These are phyloP conservation scores for Myrmophylax atrothorax DNA, from an alignment of 2,113 vertebrate species.

Conservation along the genomic window DNA sequence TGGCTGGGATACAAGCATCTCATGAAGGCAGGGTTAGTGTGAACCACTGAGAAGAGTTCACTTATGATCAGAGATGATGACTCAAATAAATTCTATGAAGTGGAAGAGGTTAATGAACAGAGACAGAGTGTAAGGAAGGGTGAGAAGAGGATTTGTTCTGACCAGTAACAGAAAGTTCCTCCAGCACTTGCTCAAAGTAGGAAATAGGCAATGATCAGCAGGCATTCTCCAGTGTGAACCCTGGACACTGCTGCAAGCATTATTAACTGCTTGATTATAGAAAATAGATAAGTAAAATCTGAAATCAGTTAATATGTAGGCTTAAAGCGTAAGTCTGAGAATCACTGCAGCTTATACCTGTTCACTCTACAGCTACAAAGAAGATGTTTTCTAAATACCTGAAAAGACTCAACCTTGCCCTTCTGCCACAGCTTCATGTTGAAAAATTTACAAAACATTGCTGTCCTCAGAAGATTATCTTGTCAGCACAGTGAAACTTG, in stretches of 20 bases:
- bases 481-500: neutral
- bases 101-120: neutral
- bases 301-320: neutral
- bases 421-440: neutral
- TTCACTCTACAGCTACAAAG: neutral
- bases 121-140: neutral
- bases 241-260: neutral
- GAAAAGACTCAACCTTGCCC: neutral
- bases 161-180: neutral
- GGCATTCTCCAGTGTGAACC: neutral
- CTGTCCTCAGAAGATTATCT: neutral
- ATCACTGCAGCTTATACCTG: neutral
- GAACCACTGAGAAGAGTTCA: neutral
- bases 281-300: neutral
- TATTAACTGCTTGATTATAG: neutral
- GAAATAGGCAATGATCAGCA: neutral
- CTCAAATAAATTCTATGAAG: neutral
- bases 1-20: neutral
- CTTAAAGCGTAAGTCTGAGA: neutral
- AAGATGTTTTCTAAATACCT: neutral
- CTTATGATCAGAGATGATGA: neutral
- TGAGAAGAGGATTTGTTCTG: neutral
- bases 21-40: neutral
- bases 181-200: neutral
- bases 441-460: neutral